Conservation (phyloP, 2,888 invertebrate species). For the Sicus ferrugineus region DNA sequence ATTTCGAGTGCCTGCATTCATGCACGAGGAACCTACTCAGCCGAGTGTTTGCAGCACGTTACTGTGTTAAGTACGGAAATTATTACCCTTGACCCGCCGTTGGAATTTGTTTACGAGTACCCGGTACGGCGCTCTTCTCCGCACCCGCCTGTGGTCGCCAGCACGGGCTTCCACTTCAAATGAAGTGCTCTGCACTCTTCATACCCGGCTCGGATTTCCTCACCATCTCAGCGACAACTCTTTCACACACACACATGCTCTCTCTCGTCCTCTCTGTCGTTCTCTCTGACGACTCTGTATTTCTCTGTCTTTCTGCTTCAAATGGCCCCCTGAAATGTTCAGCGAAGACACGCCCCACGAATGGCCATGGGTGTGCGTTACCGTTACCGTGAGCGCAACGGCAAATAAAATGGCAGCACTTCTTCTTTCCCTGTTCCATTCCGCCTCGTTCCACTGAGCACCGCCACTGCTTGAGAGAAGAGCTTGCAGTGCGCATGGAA, state of each 20-base stretch:
- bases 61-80: background rate
- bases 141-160: too few relatives aligned
- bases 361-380: background rate
- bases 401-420: constrained; percentile 22
- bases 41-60: background rate
- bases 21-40: too few relatives aligned
- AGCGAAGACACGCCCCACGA: constrained; percentile 17
- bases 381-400: background rate
- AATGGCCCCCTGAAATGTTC: background rate
- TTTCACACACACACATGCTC: too few relatives aligned
- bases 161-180: too few relatives aligned
- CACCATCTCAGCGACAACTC: too few relatives aligned
- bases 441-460: constrained; percentile 4
- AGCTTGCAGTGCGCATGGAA: constrained; percentile 23
- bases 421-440: too few relatives aligned
- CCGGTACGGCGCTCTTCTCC: background rate
- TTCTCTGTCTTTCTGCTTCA: background rate
- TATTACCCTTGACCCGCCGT: constrained; percentile 1
- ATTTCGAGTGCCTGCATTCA: background rate
- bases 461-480: background rate
- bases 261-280: background rate
- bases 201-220: too few relatives aligned
- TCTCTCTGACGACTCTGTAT: background rate
- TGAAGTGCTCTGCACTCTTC: too few relatives aligned
- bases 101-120: background rate